Evolutionary conservation across 2,797 vertebrate genomes (phyloP), one percentile per base, ranked within the genome.

Genomic region (Lerista edwardsae): DNA sequence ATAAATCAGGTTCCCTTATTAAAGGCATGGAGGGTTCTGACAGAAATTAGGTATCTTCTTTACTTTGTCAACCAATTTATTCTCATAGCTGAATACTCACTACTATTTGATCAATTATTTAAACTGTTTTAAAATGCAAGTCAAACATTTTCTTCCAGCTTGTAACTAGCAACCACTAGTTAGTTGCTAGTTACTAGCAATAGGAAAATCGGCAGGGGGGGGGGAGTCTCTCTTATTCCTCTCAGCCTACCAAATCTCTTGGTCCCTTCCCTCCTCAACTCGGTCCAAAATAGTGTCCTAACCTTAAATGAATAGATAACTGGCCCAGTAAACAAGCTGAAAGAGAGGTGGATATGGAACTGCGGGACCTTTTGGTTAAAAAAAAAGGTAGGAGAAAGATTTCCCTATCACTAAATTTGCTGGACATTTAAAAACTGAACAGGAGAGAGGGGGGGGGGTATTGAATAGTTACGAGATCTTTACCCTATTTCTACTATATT

Each of bases 61-160:
- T 55, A 15, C 51, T 93, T 82, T 92, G 92, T 91, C 94, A 96
- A 93, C 91, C 94, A 96, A 96, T 96, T 96, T 95, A 92, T 94
- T 91, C 90, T 74, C 90, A 75, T 94, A 96, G 95, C 93, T 95
- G 94, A 96, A 94, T 94, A 96, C 95, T 95, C 93, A 94, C 89
- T 91, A 88, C 95, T 93, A 92, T 96, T 95, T 92, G 86, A 95
- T 96, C 90, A 96, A 96, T 96, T 95, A 96, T 94, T 96, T 93
- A 96, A 95, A 96, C 91, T 90, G 94, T 95, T 94, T 96, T 90
- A 94, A 96, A 93, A 93, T 93, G 93, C 92, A 94, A 94, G 90
- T 93, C 93, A 93, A 90, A 92, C 85, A 89, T 92, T 95, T 95
- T 94, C 91, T 92, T 93, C 88, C 87, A 93, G 90, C 89, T 90